Evolutionary conservation across 2,888 invertebrate species (phyloP), one percentile per base, ranked within the genome.

Genomic region (Philaethria dido): DNA sequence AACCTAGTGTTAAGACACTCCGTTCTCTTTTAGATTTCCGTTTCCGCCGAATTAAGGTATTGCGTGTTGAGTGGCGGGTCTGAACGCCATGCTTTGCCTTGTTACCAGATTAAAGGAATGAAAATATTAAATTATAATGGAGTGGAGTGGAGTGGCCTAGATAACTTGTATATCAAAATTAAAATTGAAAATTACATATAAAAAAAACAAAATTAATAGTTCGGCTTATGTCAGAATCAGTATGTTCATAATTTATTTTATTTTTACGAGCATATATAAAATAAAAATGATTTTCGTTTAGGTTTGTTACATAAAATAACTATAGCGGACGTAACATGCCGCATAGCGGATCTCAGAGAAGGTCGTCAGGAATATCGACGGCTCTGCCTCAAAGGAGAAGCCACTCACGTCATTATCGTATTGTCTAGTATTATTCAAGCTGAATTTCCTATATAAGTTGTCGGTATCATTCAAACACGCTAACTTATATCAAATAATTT

Each of bases 341-440:
- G 55, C 36, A 55, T 14, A 55, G 55, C 36, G 14, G 22, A 55
- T 39, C 36, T 36, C 36, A 55, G 5, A 52, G 33, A 33, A 14
- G 36, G 20, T 55, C 39, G 55, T 55, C 36, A 39, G 20, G 55
- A 39, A 14, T 55, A 55, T 55, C 20, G 18, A 20, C 20, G 13
- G 20, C 2, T 55, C 20, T 36, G 1, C 36, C 33, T 36, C 20
- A 39, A 36, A 36, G 16, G 36, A 55, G 18, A 36, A 36, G 36
- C 20, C 36, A 55, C 18, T 39, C 20, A 8, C 36, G 13, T 20
- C 36, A 36, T 36, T 18, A 39, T 36, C 20, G 20, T 18, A 20
- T 55, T 39, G 33, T 16, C 16, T 36, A 39, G 6, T 36, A 2
- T 29, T 16, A 55, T 55, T 36, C 8, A 6, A 5, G 20, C 16